A percentile compares a stretch with the other conserved stretches of the same genome.
phyloP scores from a whole-genome alignment of 2,113 vertebrate genomes.

The Carettochelys insculpta region DNA sequence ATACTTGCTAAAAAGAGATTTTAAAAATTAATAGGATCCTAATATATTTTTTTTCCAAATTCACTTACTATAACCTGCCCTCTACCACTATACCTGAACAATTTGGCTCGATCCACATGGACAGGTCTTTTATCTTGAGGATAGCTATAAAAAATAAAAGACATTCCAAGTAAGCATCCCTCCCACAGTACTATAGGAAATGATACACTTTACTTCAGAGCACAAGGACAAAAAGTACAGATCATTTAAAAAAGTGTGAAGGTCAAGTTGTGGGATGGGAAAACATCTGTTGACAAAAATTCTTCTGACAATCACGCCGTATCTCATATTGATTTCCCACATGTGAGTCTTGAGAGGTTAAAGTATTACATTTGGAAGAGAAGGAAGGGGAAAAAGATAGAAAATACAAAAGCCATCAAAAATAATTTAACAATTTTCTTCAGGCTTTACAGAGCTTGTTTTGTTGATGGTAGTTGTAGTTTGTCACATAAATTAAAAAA shows the following conservation, averaged over 20 bases:
- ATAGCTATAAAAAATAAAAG: slow-evolving; percentile 81
- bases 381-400: background rate
- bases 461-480: background rate
- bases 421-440: background rate
- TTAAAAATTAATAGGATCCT: background rate
- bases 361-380: background rate
- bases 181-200: background rate
- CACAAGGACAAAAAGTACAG: background rate
- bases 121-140: slow-evolving; percentile 93
- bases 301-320: background rate
- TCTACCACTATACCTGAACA: slow-evolving; percentile 85
- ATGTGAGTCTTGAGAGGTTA: background rate
- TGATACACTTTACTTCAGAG: background rate
- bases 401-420: background rate
- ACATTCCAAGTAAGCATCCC: slow-evolving; percentile 9
- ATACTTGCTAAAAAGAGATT: background rate
- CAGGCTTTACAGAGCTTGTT: background rate
- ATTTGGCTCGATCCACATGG: slow-evolving; percentile 87
- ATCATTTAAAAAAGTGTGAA: background rate
- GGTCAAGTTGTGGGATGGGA: background rate
- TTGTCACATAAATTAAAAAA: background rate
- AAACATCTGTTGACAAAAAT: background rate
- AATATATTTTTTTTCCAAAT: background rate
- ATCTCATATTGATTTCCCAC: background rate
- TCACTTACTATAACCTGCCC: background rate